Evolutionary conservation across 2,113 vertebrate genomes (phyloP).

Genomic region (Oriolus oriolus): DNA sequence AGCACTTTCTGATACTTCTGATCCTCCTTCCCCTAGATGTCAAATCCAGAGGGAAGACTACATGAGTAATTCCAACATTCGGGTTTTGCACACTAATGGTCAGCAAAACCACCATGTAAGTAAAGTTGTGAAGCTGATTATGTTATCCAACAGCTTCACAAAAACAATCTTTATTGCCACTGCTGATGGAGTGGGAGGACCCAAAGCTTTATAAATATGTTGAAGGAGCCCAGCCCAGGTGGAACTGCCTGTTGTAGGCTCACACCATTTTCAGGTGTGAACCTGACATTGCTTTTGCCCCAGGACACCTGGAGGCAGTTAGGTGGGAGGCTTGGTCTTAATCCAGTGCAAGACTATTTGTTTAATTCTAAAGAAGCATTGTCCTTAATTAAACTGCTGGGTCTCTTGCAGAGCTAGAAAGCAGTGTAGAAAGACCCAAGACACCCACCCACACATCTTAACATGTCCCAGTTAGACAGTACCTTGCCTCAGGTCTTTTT

Average conservation of each 20-base stretch:
- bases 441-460: not conserved
- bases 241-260: not conserved
- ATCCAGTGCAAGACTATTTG: not conserved
- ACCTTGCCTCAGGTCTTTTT: not conserved
- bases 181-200: too few species aligned
- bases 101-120: not conserved
- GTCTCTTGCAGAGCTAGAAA: not conserved
- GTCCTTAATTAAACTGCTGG: not conserved
- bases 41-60: not conserved
- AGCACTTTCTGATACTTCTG: not conserved
- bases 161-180: not conserved
- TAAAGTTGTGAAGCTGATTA: not conserved
- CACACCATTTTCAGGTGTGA: not conserved
- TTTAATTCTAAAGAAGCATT: not conserved
- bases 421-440: not conserved
- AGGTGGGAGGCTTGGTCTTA: not conserved
- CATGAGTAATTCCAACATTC: not conserved
- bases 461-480: not conserved
- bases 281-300: not conserved
- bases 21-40: not conserved
- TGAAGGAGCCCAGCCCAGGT: not conserved
- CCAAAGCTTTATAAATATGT: not conserved
- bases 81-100: not conserved
- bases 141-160: not conserved
- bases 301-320: not conserved